Evolutionary conservation across 2,888 invertebrate species (phyloP).

Genomic region (Tachina lurida): DNA sequence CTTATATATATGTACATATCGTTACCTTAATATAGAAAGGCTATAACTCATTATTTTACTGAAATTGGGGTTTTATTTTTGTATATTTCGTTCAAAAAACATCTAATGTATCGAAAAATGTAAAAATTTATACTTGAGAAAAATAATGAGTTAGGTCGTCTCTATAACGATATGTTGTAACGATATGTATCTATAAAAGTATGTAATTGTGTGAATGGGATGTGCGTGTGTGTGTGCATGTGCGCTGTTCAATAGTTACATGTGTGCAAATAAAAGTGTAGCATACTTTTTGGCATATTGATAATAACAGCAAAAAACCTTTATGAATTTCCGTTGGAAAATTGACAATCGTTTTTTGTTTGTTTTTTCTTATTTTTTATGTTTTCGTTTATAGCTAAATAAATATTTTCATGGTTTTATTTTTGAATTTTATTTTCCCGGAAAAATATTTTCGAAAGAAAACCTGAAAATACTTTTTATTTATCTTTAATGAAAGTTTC

Average conservation of each 20-base stretch:
- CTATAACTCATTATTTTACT: too few relatives aligned
- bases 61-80: too few relatives aligned
- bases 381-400: slow-evolving; percentile 22
- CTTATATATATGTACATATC: too few relatives aligned
- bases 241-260: not conserved
- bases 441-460: slow-evolving; percentile 18
- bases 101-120: too few relatives aligned
- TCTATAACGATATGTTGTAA: too few relatives aligned
- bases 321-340: slow-evolving; percentile 47
- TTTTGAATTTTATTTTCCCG: not conserved
- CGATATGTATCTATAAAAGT: not conserved
- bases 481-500: not conserved
- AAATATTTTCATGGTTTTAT: slow-evolving; percentile 3
- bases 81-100: too few relatives aligned
- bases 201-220: not conserved
- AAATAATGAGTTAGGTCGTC: too few relatives aligned
- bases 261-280: slow-evolving; percentile 6
- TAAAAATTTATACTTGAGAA: too few relatives aligned
- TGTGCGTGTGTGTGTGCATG: not conserved
- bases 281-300: slow-evolving; percentile 57
- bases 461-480: slow-evolving; percentile 48
- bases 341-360: slow-evolving; percentile 19
- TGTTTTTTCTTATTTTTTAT: not conserved
- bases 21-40: too few relatives aligned
- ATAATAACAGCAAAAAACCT: slow-evolving; percentile 30